Conservation (phyloP, 2,113 vertebrate genomes). For the Ailuropoda melanoleuca region DNA sequence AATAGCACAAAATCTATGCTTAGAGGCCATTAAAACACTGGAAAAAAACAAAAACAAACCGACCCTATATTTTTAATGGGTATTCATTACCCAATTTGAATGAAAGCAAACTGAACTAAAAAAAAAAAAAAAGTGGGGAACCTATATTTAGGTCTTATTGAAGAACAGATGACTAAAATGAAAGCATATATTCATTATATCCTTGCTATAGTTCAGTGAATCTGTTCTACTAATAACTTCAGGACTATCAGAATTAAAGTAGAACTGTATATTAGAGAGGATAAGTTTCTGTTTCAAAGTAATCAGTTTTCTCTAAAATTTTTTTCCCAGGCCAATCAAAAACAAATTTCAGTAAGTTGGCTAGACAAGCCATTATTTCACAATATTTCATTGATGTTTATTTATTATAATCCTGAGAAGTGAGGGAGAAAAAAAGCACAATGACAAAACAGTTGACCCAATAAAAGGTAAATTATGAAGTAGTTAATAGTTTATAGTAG, state of each 20-base stretch:
- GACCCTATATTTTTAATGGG: neutral
- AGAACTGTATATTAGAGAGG: slow-evolving; percentile 13
- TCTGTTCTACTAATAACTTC: neutral
- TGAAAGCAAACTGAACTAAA: neutral
- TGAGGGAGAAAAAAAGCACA: slow-evolving; percentile 2
- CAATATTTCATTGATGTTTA: slow-evolving; percentile 33
- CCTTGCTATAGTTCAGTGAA: neutral
- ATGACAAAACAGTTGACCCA: neutral
- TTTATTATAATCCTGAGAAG: neutral
- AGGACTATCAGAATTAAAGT: slow-evolving; percentile 40
- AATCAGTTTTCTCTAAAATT: slow-evolving; percentile 35
- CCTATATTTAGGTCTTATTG: neutral
- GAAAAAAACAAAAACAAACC: neutral
- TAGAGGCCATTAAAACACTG: slow-evolving; percentile 4
- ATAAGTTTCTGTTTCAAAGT: slow-evolving; percentile 29
- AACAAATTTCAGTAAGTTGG: slow-evolving; percentile 50
- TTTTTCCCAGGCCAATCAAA: neutral
- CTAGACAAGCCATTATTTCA: slow-evolving; percentile 32
- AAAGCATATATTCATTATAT: neutral
- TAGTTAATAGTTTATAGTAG: neutral
- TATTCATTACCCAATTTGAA: neutral
- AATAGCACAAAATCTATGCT: slow-evolving; percentile 20
- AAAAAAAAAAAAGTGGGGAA: neutral
- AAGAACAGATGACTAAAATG: slow-evolving; percentile 14
- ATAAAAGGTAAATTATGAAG: slow-evolving; percentile 54